Percentiles rank a stretch among this genome's conserved stretches.
phyloP scores from a whole-genome alignment of 2,888 invertebrate species.

The Mesopsocus fuscifrons region DNA sequence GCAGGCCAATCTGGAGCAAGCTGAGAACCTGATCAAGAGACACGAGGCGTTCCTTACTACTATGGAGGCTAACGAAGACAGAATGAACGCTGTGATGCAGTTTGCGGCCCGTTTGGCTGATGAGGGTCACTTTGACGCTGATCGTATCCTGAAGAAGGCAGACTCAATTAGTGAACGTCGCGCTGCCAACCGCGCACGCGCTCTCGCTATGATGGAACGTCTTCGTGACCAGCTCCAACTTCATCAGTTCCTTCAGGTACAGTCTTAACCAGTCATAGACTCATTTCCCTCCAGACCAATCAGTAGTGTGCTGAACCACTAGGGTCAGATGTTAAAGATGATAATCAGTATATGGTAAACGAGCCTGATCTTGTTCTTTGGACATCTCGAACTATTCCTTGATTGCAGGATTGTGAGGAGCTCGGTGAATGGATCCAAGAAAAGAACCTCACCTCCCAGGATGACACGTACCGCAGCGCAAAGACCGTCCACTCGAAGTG shows the following conservation, averaged over 20 bases:
- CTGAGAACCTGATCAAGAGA: slow-evolving; percentile 89
- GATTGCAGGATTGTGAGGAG: slow-evolving; percentile 76
- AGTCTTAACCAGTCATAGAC: too few species aligned
- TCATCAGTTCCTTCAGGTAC: slow-evolving; percentile 69
- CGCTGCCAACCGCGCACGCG: slow-evolving; percentile 76
- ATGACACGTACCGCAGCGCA: slow-evolving; percentile 95
- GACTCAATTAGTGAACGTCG: slow-evolving; percentile 84
- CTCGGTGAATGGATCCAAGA: slow-evolving; percentile 98
- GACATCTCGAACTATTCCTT: too few species aligned
- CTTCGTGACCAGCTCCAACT: slow-evolving; percentile 85
- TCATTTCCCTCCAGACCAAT: too few species aligned
- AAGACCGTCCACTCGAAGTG: slow-evolving; percentile 99
- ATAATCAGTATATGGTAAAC: too few species aligned
- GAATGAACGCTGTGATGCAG: slow-evolving; percentile 89
- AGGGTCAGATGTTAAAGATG: too few species aligned
- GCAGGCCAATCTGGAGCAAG: slow-evolving; percentile 74
- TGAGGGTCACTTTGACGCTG: slow-evolving; percentile 88
- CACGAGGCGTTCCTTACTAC: slow-evolving; percentile 98
- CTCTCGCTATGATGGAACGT: slow-evolving; percentile 77
- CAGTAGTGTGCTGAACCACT: too few species aligned
- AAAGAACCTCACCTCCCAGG: slow-evolving; percentile 95
- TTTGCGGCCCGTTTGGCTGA: slow-evolving; percentile 81
- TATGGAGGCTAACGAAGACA: slow-evolving; percentile 99
- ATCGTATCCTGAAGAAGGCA: slow-evolving; percentile 91
- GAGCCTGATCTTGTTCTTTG: too few species aligned